Conservation (phyloP, 1,140 invertebrate genomes). For the Scaptomyza hsui region DNA sequence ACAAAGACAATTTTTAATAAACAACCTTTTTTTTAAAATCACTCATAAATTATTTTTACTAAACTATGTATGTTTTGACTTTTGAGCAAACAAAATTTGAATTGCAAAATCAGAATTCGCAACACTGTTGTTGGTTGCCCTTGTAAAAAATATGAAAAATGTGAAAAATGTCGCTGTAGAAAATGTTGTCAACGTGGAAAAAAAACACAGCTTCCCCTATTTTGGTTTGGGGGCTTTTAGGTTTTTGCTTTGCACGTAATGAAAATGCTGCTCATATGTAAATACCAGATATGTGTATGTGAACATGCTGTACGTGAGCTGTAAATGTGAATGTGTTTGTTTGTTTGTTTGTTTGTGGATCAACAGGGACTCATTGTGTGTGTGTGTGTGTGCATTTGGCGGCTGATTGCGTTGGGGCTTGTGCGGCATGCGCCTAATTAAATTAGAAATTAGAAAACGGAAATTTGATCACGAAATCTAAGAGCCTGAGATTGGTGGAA, state of each 20-base stretch:
- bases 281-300: conserved; percentile 23
- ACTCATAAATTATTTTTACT: no score
- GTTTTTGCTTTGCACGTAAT: conserved; percentile 50
- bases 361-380: conserved; percentile 2
- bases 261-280: conserved; percentile 66
- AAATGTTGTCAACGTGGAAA: not conserved
- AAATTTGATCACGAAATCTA: conserved; percentile 52
- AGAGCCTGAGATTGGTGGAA: not conserved
- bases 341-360: conserved; percentile 10
- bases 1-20: no score
- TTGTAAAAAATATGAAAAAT: conserved; percentile 43
- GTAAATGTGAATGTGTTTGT: not conserved
- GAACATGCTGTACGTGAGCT: not conserved
- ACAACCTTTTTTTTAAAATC: no score
- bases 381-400: conserved; percentile 22
- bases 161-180: conserved; percentile 38
- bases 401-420: conserved; percentile 47
- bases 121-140: not conserved
- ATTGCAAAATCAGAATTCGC: no score
- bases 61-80: no score
- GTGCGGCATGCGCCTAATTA: conserved; percentile 68
- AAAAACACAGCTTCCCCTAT: conserved; percentile 5
- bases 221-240: not conserved
- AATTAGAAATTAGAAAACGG: conserved; percentile 69
- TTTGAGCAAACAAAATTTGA: no score